phyloP scores from a whole-genome alignment of 2,888 invertebrate species.

The Branchipolynoe longqiensis region DNA sequence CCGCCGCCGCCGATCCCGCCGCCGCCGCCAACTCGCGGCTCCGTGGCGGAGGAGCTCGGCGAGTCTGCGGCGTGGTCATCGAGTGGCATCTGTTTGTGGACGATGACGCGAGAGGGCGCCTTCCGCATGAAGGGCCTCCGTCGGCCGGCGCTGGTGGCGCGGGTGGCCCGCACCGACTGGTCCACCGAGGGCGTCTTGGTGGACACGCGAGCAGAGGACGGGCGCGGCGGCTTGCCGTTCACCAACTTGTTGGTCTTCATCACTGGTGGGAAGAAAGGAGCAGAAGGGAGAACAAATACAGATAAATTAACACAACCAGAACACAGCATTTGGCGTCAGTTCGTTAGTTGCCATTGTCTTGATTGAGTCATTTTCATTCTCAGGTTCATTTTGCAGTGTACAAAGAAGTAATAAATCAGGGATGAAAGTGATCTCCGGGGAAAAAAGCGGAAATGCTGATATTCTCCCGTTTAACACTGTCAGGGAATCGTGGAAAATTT shows the following conservation, averaged over 20 bases:
- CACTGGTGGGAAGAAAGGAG: neutral
- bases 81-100: neutral
- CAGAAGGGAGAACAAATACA: neutral
- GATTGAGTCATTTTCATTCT: no score
- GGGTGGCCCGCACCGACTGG: slow-evolving; percentile 28
- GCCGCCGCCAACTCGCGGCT: neutral
- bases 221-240: slow-evolving; percentile 30
- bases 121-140: slow-evolving; percentile 60
- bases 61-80: neutral
- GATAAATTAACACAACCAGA: no score
- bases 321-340: no score
- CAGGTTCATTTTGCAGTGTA: no score
- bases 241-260: no score
- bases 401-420: no score
- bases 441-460: no score
- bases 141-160: slow-evolving; percentile 59
- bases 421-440: no score
- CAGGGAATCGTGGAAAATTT: no score
- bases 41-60: neutral
- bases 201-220: slow-evolving; percentile 43
- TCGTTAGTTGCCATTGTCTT: no score
- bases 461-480: no score
- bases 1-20: neutral
- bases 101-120: neutral
- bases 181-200: slow-evolving; percentile 37